Evolutionary conservation across 2,113 vertebrate species (phyloP).

Genomic region (Hippocampus abdominalis): DNA sequence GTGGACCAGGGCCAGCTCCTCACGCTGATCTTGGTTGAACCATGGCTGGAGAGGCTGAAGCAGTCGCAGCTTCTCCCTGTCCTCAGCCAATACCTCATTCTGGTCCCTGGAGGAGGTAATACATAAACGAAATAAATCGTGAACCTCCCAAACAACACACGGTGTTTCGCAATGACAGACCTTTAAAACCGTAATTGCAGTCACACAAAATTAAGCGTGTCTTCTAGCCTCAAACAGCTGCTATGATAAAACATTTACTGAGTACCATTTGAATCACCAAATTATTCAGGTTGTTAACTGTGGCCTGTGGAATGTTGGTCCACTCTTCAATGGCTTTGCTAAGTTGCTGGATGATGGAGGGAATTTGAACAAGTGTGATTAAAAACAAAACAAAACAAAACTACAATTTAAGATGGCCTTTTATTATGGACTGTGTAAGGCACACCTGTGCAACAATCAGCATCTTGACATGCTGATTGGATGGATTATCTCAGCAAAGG

Average conservation of each 20-base stretch:
- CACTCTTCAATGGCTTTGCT: too few species aligned
- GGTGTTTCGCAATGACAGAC: neutral
- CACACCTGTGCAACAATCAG: too few species aligned
- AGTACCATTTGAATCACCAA: neutral
- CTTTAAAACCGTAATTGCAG: neutral
- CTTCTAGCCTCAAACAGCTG: neutral
- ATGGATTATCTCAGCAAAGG: too few species aligned
- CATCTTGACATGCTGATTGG: too few species aligned
- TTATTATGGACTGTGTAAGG: too few species aligned
- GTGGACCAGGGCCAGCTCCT: constrained; percentile 80
- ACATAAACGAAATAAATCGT: neutral
- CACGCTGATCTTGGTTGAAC: constrained; percentile 77
- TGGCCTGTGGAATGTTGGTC: too few species aligned
- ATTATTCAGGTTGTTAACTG: too few species aligned
- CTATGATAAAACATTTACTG: neutral
- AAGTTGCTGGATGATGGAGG: too few species aligned
- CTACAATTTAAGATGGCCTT: too few species aligned
- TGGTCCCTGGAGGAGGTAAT: constrained; percentile 64
- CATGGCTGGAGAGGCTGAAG: constrained; percentile 78
- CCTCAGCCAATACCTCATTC: constrained; percentile 78
- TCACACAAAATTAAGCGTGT: neutral
- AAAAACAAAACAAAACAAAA: too few species aligned
- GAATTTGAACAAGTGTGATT: too few species aligned
- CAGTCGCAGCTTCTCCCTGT: constrained; percentile 76
- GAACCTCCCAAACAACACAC: neutral